These are phyloP conservation scores for Drosophila cardini DNA, from an alignment of 1,140 invertebrate genomes.

Conservation along the genomic window DNA sequence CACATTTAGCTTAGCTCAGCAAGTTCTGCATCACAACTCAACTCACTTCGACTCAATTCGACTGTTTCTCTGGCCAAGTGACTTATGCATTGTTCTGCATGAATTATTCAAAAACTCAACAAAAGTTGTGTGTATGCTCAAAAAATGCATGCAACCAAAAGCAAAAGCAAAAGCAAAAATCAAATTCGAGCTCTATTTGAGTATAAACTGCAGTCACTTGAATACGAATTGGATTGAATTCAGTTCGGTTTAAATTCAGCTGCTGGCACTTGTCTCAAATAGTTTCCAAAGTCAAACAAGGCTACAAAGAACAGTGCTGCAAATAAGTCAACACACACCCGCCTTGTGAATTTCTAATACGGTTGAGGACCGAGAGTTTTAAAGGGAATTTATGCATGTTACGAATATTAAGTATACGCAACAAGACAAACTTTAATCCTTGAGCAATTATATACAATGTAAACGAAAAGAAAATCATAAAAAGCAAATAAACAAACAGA, in stretches of 20 bases:
- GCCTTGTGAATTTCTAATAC: background rate
- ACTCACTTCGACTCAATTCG: background rate
- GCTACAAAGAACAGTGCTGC: background rate
- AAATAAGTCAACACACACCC: conserved; percentile 4
- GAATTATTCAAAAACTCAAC: conserved; percentile 71
- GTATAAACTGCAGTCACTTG: conserved; percentile 69
- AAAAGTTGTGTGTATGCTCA: conserved; percentile 4
- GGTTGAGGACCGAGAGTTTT: background rate
- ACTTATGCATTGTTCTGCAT: conserved; percentile 79
- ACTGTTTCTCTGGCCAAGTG: conserved; percentile 41
- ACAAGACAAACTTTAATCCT: background rate
- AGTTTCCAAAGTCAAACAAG: background rate
- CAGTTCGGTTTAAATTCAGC: conserved; percentile 16
- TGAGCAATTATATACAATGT: conserved; percentile 29
- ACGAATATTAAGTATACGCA: conserved; percentile 20
- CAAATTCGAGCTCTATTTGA: conserved; percentile 48
- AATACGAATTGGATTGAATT: conserved; percentile 64
- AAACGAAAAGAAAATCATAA: conserved; percentile 40
- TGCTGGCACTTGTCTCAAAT: conserved; percentile 5
- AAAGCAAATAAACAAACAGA: background rate
- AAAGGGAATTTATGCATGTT: background rate
- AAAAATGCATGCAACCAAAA: conserved; percentile 56
- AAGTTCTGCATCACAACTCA: conserved; percentile 34
- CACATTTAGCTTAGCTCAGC: conserved; percentile 46
- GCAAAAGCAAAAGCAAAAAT: conserved; percentile 62